A percentile compares a stretch with the other conserved stretches of the same genome.
Conservation (phyloP, 1,140 invertebrate genomes). For the Lamellibrachia luymesi region DNA sequence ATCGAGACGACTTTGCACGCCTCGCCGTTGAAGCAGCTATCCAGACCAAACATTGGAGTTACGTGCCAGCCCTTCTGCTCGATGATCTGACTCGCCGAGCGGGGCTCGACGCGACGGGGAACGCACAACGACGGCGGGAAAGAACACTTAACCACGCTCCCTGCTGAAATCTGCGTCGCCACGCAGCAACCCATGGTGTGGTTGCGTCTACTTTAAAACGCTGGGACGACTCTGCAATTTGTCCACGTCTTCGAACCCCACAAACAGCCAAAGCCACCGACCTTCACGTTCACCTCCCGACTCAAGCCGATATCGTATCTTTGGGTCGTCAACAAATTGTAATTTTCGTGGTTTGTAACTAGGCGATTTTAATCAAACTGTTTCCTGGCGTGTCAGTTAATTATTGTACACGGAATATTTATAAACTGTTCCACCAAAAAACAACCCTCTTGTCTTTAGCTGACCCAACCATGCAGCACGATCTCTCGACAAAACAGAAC, state of each 20-base stretch:
- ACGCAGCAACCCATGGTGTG: not conserved
- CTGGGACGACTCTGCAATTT: not conserved
- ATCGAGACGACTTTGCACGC: not conserved
- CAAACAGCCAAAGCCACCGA: not conserved
- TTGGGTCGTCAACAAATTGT: not conserved
- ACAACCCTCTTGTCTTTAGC: not conserved
- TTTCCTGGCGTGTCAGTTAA: not conserved
- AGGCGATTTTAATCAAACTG: no score
- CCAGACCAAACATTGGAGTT: not conserved
- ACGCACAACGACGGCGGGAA: not conserved
- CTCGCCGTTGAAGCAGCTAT: not conserved
- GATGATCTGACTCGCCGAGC: not conserved
- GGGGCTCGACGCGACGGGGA: not conserved
- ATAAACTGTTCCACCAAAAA: not conserved
- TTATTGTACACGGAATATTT: not conserved
- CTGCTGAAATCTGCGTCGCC: not conserved
- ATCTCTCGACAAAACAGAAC: not conserved
- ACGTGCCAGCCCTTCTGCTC: not conserved
- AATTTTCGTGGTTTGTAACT: no score
- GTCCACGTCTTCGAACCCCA: not conserved
- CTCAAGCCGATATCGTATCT: not conserved
- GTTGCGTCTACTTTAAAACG: not conserved
- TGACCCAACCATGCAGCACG: not conserved
- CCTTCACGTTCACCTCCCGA: not conserved
- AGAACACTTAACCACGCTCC: not conserved